Base-by-base conservation (phyloP, 2,113 vertebrate species). In the Falco punctatus region DNA sequence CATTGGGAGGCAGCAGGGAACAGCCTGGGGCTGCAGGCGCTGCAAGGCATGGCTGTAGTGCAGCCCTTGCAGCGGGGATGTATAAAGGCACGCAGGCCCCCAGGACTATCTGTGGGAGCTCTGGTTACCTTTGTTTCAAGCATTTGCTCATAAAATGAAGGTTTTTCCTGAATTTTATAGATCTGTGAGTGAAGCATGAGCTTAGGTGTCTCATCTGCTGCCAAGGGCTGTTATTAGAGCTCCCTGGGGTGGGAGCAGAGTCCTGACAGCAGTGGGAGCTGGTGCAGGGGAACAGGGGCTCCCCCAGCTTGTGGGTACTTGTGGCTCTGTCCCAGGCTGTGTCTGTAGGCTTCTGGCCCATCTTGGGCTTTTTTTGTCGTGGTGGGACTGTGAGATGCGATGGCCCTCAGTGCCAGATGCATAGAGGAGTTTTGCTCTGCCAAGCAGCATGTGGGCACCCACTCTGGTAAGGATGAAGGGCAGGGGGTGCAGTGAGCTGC, bases 251-350 rank as follows among this genome's bases (percentile, higher is more conserved):
- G 62, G 62, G 35, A 75, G 64, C n/a, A 8, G 38, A 15, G 6
- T 33, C 54, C 26, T 42, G 64, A 13, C 16, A 33, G 73, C 69
- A 23, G 32, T 24, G 17, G 44, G 35, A 72, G 18, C n/a, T 0
- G 0, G 12, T 33, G 35, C 24, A 4, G 26, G 38, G 30, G 15
- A 27, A 3, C 0, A 0, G 27, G 19, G 42, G 30, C 46, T 35
- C 5, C 27, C 51, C 15, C 46, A 38, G 48, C 38, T 52, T 2
- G 3, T 32, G 35, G 23, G 15, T 26, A 22, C 35, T 23, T 52
- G 30, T 38, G 42, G 5, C 44, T 79, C 48, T 80, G 14, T 81
- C 21, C 30, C 30, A 49, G 64, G 28, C 66, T 55, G 19, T 80
- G 48, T 30, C 58, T 2, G 0, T 59, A 62, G 10, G 16, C 57